Conservation (phyloP, 2,113 vertebrate species). For the Sinocyclocheilus grahami region DNA sequence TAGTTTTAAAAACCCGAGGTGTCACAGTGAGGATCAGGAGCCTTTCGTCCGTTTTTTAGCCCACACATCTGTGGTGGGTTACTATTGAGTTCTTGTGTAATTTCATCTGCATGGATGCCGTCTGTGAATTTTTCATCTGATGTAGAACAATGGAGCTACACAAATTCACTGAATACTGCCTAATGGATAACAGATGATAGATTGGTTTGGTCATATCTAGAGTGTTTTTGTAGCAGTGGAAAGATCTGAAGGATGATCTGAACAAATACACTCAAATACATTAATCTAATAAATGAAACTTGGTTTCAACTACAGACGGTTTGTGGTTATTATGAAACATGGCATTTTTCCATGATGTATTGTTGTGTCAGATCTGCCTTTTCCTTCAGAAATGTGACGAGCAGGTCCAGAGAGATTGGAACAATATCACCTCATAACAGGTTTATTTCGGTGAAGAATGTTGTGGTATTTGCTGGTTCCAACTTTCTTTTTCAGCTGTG, state of each 20-base stretch:
- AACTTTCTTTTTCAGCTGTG: background rate
- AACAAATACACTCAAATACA: background rate
- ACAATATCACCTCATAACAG: background rate
- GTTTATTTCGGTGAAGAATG: background rate
- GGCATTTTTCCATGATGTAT: constrained; percentile 9
- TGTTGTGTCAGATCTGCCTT: constrained; percentile 11
- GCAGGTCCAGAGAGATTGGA: background rate
- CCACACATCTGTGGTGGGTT: background rate
- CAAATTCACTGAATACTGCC: background rate
- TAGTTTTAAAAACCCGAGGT: constrained; percentile 33
- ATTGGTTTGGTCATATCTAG: constrained; percentile 19
- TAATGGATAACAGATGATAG: constrained; percentile 23
- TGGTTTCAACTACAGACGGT: constrained; percentile 8
- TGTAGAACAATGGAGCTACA: background rate
- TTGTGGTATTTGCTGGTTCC: background rate
- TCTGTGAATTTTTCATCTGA: background rate
- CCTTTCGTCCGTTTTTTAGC: background rate
- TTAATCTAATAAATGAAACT: constrained; percentile 10
- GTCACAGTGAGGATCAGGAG: background rate
- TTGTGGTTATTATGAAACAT: constrained; percentile 8
- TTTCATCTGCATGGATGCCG: background rate
- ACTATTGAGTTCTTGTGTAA: background rate
- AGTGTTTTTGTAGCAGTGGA: background rate
- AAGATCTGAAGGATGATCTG: constrained; percentile 1
- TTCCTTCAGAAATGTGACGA: background rate